phyloP scores from a whole-genome alignment of 2,113 vertebrate genomes.

The Athene noctua region DNA sequence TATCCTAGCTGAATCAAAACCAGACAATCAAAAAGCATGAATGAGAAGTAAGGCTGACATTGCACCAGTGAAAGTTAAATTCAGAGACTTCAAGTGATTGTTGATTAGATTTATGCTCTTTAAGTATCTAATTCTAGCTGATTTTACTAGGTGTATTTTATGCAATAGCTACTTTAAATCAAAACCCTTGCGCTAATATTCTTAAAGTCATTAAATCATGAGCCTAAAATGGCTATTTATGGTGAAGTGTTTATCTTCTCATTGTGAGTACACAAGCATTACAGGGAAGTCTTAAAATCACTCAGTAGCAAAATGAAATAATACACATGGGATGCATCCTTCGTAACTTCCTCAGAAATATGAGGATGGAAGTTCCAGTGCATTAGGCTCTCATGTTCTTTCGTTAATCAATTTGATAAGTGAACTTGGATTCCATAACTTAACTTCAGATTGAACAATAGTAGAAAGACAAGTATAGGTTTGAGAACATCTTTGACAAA shows the following conservation, averaged over 20 bases:
- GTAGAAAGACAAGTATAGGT: neutral
- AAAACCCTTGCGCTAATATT: neutral
- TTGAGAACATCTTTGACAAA: neutral
- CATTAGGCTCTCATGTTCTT: neutral
- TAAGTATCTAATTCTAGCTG: neutral
- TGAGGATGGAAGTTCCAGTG: neutral
- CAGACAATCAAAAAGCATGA: neutral
- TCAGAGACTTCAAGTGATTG: neutral
- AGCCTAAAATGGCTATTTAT: neutral
- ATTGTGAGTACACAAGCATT: neutral
- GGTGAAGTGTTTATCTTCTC: neutral
- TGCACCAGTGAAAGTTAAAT: neutral
- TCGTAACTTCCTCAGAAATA: neutral
- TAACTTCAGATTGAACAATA: neutral
- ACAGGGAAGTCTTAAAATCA: neutral
- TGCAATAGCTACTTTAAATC: neutral
- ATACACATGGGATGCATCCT: neutral
- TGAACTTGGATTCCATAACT: neutral
- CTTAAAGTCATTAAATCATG: neutral
- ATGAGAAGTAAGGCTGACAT: neutral
- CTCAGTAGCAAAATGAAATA: neutral
- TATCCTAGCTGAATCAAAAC: neutral
- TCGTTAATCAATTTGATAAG: neutral
- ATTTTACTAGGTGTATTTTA: neutral
- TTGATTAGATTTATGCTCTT: neutral